Percentiles rank a stretch among this genome's conserved stretches.
phyloP scores from a whole-genome alignment of 1,140 invertebrate species.

The Hycleus phaleratus region DNA sequence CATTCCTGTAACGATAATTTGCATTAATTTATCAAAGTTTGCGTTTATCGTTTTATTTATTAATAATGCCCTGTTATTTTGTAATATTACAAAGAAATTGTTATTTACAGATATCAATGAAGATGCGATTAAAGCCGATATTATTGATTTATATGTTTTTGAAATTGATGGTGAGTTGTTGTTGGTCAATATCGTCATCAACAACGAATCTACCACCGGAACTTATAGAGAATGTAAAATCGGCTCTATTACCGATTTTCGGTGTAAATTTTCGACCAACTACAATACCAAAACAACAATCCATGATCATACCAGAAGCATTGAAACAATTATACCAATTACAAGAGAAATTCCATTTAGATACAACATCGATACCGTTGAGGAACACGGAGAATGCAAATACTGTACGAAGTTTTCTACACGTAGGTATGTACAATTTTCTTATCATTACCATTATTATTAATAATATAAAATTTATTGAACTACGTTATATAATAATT shows the following conservation, averaged over 20 bases:
- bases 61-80: too few relatives aligned
- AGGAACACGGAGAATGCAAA: conserved; percentile 67
- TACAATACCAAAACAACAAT: conserved; percentile 42
- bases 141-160: too few relatives aligned
- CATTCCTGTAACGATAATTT: too few relatives aligned
- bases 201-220: conserved; percentile 10
- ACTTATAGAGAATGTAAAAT: conserved; percentile 47
- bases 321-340: conserved; percentile 69
- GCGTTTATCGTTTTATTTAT: too few relatives aligned
- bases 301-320: conserved; percentile 57
- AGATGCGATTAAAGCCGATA: too few relatives aligned
- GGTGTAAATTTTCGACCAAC: conserved; percentile 55
- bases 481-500: too few relatives aligned
- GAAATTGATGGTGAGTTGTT: not conserved
- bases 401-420: conserved; percentile 77
- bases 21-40: too few relatives aligned
- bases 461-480: too few relatives aligned
- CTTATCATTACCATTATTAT: too few relatives aligned
- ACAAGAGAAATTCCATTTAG: conserved; percentile 50
- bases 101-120: too few relatives aligned
- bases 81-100: too few relatives aligned
- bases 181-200: conserved; percentile 6
- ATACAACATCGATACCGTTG: conserved; percentile 56
- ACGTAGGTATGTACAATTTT: conserved; percentile 55
- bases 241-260: conserved; percentile 63